Evolutionary conservation across 2,888 invertebrate genomes (phyloP).

Genomic region (Trachelus iudaicus): DNA sequence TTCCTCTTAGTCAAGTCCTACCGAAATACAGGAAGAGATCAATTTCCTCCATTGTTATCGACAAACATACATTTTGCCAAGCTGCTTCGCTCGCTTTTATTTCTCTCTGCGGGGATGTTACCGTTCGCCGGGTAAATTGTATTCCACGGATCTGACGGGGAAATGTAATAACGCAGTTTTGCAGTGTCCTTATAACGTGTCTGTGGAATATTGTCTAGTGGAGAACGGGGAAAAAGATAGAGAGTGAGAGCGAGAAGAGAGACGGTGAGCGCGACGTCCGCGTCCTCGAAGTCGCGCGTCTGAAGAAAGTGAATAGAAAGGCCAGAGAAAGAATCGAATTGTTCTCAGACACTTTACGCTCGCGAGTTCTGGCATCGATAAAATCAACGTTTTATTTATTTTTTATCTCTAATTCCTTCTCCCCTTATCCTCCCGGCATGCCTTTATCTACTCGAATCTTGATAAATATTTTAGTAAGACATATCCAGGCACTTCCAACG

Average conservation of each 20-base stretch:
- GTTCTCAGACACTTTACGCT: not conserved
- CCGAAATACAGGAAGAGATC: conserved; percentile 16
- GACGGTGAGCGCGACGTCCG: not conserved
- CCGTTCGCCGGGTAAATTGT: not conserved
- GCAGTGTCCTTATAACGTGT: conserved; percentile 20
- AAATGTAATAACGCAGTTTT: conserved; percentile 17
- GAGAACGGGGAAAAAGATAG: conserved; percentile 18
- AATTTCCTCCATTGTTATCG: conserved; percentile 28
- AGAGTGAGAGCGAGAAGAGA: not conserved
- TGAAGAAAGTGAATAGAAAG: not conserved
- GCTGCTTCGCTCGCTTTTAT: conserved; percentile 15
- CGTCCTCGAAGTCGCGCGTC: not conserved
- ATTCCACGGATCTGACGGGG: not conserved
- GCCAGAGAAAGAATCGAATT: not conserved
- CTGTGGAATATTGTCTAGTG: conserved; percentile 5
- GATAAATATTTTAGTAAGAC: not conserved
- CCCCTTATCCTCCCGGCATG: not conserved
- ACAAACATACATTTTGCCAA: conserved; percentile 26
- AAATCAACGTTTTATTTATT: not conserved
- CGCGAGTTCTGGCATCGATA: not conserved
- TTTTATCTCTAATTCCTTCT: not conserved
- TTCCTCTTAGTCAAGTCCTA: not conserved
- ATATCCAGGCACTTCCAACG: not conserved
- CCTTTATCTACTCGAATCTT: not conserved
- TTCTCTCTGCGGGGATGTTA: not conserved